Conservation (phyloP, 2,888 invertebrate species). For the Ochropacha duplaris region DNA sequence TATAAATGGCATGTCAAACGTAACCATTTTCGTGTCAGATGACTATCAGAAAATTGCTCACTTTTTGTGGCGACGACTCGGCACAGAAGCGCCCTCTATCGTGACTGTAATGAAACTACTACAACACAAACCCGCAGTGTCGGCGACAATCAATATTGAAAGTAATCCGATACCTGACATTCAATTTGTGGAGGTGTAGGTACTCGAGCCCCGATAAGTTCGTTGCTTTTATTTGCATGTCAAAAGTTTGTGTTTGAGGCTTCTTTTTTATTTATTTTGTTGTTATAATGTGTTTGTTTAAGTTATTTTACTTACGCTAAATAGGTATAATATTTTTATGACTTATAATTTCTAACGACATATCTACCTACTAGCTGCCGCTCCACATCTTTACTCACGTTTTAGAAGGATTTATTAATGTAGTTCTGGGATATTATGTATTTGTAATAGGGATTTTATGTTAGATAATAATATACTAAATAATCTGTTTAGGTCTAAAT, state of each 20-base stretch:
- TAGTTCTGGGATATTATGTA: too few species aligned
- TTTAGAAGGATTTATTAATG: too few species aligned
- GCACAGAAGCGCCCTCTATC: constrained; percentile 55
- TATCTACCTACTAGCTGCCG: too few species aligned
- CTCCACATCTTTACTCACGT: too few species aligned
- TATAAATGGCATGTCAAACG: constrained; percentile 76
- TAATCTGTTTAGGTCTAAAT: too few species aligned
- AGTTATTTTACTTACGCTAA: too few species aligned
- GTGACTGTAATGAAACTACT: constrained; percentile 56
- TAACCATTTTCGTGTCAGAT: constrained; percentile 75
- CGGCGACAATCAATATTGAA: constrained; percentile 35
- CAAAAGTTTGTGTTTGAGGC: constrained; percentile 11
- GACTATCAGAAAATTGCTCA: constrained; percentile 78
- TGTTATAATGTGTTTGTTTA: not conserved
- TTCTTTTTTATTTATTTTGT: not conserved
- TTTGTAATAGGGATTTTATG: too few species aligned
- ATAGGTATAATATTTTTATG: too few species aligned
- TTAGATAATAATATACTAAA: too few species aligned
- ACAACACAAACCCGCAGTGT: constrained; percentile 16
- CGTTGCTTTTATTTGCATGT: constrained; percentile 14
- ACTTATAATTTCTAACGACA: too few species aligned
- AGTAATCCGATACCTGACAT: constrained; percentile 40
- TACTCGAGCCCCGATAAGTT: constrained; percentile 22
- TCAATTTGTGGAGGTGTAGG: constrained; percentile 31
- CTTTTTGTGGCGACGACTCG: constrained; percentile 64